Percentiles rank a stretch among this genome's conserved stretches.
phyloP scores from a whole-genome alignment of 1,140 invertebrate species.

The Charaxes varanes region DNA sequence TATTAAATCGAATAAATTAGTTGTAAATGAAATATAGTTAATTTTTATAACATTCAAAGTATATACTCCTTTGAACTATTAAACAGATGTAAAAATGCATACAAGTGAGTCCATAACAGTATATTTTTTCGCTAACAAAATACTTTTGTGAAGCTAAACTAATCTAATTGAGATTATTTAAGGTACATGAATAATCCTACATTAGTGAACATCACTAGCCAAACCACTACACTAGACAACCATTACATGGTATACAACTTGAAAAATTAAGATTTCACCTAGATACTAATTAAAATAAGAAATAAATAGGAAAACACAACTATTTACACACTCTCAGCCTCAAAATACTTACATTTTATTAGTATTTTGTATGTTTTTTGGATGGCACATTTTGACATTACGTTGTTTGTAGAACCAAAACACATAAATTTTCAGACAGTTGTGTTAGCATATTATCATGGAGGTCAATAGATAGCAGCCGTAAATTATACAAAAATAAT shows the following conservation, averaged over 20 bases:
- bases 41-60: too few species aligned
- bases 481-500: too few species aligned
- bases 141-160: slow-evolving; percentile 32
- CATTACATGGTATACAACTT: slow-evolving; percentile 47
- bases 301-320: slow-evolving; percentile 62
- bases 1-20: too few species aligned
- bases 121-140: slow-evolving; percentile 26
- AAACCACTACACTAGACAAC: slow-evolving; percentile 32
- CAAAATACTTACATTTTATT: slow-evolving; percentile 37
- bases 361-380: slow-evolving; percentile 19
- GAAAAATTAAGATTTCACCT: slow-evolving; percentile 29
- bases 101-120: slow-evolving; percentile 30
- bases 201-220: slow-evolving; percentile 54
- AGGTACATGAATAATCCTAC: slow-evolving; percentile 53
- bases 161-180: slow-evolving; percentile 66
- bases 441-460: not conserved
- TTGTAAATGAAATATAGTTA: too few species aligned
- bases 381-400: slow-evolving; percentile 42
- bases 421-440: not conserved
- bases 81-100: slow-evolving; percentile 19
- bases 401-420: not conserved
- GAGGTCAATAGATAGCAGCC: too few species aligned
- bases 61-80: too few species aligned
- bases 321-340: slow-evolving; percentile 64
- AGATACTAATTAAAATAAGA: slow-evolving; percentile 44